Percentiles rank a stretch among this genome's conserved stretches.
Evolutionary conservation across 2,797 vertebrate species (phyloP).

Genomic region (Urophycis tenuis): DNA sequence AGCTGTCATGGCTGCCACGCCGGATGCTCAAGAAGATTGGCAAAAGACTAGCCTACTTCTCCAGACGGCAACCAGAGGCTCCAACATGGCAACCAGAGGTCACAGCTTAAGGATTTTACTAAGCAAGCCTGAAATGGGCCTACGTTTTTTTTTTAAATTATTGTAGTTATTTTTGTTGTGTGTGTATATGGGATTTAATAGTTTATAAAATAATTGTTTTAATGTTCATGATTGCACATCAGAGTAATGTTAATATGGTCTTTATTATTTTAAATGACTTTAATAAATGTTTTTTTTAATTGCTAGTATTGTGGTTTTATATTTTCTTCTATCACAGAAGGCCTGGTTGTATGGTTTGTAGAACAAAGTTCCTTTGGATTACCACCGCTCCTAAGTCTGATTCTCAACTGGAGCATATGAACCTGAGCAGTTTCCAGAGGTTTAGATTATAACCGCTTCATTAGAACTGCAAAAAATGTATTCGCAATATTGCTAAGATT

Average conservation of each 20-base stretch:
- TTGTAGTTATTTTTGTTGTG: slow-evolving; percentile 13
- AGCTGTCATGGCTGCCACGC: slow-evolving; percentile 74
- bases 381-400: too few species aligned
- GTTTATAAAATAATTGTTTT: slow-evolving; percentile 1
- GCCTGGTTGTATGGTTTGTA: too few species aligned
- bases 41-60: slow-evolving; percentile 81
- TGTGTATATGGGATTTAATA: slow-evolving; percentile 8
- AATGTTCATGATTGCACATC: slow-evolving; percentile 7
- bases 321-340: too few species aligned
- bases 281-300: background rate
- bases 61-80: slow-evolving; percentile 34
- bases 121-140: slow-evolving; percentile 12
- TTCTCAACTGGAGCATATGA: background rate
- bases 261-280: background rate
- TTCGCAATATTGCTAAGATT: too few species aligned
- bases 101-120: slow-evolving; percentile 3
- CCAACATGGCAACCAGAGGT: background rate
- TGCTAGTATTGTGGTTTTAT: too few species aligned
- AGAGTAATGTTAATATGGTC: background rate
- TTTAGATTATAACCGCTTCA: background rate
- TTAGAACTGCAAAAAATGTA: background rate
- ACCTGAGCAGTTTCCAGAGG: background rate
- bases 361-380: too few species aligned
- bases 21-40: slow-evolving; percentile 72
- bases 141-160: slow-evolving; percentile 8